These are phyloP conservation scores for Cottus gobio DNA, from an alignment of 2,113 vertebrate genomes.

Conservation along the genomic window DNA sequence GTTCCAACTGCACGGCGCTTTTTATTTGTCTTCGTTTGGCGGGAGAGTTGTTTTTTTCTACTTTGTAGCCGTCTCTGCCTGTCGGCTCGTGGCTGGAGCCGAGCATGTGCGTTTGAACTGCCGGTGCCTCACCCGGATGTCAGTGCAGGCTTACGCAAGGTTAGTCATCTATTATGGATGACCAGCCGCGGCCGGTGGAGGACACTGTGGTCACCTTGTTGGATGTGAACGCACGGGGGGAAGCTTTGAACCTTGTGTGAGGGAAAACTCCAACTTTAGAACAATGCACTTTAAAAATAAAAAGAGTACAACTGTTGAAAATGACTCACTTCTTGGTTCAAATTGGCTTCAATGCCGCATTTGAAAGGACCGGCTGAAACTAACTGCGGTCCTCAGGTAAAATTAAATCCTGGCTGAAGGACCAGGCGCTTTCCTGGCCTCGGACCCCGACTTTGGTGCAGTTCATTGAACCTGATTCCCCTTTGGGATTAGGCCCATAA, in stretches of 20 bases:
- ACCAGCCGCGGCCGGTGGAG: constrained; percentile 34
- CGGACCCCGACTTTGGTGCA: constrained; percentile 22
- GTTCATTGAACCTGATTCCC: constrained; percentile 49
- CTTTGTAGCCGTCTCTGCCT: constrained; percentile 25
- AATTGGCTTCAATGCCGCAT: not conserved
- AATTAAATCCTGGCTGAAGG: not conserved
- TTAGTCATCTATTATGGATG: constrained; percentile 77
- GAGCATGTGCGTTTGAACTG: constrained; percentile 57
- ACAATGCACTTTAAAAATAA: constrained; percentile 2
- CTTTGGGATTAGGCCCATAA: constrained; percentile 45
- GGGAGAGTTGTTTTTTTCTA: constrained; percentile 9
- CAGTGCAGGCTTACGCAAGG: constrained; percentile 54
- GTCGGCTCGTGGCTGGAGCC: constrained; percentile 35
- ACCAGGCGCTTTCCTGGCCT: constrained; percentile 20
- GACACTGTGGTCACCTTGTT: constrained; percentile 72
- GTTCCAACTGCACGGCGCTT: not conserved
- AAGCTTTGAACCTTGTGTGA: constrained; percentile 46
- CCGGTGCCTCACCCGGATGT: constrained; percentile 52
- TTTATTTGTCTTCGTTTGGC: constrained; percentile 10
- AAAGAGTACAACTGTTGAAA: not conserved
- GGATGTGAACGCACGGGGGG: constrained; percentile 20
- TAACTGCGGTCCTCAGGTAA: not conserved
- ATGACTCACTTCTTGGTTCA: not conserved
- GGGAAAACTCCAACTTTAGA: constrained; percentile 22
- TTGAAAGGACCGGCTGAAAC: not conserved